These are phyloP conservation scores for Callionymus lyra DNA, from an alignment of 2,113 vertebrate species.

Conservation along the genomic window DNA sequence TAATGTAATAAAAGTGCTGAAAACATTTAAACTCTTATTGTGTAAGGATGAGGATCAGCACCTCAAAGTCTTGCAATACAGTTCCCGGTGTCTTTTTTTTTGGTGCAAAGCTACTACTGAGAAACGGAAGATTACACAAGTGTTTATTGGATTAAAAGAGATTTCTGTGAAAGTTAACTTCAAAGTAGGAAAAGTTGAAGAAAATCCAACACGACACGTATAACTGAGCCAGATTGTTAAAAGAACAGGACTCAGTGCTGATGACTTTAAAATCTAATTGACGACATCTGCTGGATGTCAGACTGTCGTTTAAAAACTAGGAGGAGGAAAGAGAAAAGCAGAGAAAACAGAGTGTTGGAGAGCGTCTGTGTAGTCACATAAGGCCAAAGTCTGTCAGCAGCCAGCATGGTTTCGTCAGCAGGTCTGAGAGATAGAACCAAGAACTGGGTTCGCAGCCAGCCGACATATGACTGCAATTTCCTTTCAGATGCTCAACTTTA, in stretches of 20 bases:
- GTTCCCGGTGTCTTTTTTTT: too few species aligned
- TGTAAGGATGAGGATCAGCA: too few species aligned
- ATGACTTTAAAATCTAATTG: slow-evolving; percentile 43
- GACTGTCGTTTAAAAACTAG: slow-evolving; percentile 22
- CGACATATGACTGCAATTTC: slow-evolving; percentile 67
- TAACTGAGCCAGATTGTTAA: slow-evolving; percentile 35
- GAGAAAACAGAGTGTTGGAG: slow-evolving; percentile 19
- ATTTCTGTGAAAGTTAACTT: slow-evolving; percentile 18
- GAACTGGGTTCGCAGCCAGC: slow-evolving; percentile 41
- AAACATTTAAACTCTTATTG: too few species aligned
- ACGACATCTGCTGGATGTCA: slow-evolving; percentile 48
- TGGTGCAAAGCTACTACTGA: too few species aligned
- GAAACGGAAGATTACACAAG: too few species aligned
- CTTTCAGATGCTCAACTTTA: slow-evolving; percentile 57
- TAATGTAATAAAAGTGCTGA: too few species aligned
- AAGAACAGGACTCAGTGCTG: slow-evolving; percentile 18
- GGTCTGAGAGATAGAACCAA: slow-evolving; percentile 52
- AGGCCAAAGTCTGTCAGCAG: slow-evolving; percentile 36
- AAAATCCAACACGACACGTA: slow-evolving; percentile 40
- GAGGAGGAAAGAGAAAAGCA: slow-evolving; percentile 8
- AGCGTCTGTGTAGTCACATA: slow-evolving; percentile 31
- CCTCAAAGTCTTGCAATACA: too few species aligned
- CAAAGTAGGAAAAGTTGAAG: slow-evolving; percentile 11
- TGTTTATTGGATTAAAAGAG: slow-evolving; percentile 1
- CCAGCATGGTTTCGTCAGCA: slow-evolving; percentile 41